phyloP scores from a whole-genome alignment of 2,797 vertebrate genomes.

The Vipera ursinii region DNA sequence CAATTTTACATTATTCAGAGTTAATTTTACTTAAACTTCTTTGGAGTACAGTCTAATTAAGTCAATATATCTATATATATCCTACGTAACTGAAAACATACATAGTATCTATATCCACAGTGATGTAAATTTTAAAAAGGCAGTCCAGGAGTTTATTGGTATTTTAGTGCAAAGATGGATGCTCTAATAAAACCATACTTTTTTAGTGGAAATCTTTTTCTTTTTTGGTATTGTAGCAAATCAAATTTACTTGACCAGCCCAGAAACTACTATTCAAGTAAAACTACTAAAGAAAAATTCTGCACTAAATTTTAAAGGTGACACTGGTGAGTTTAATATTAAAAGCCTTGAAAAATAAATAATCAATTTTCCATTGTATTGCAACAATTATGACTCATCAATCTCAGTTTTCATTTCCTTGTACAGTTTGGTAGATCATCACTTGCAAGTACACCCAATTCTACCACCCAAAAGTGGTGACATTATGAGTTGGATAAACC shows the following conservation, averaged over 20 bases:
- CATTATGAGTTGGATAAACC: not conserved
- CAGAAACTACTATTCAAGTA: slow-evolving; percentile 5
- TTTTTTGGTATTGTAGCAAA: not conserved
- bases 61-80: not conserved
- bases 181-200: slow-evolving; percentile 13
- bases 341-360: not conserved
- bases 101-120: not conserved
- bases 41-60: not conserved
- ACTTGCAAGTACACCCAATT: not conserved
- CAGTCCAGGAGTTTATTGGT: slow-evolving; percentile 41
- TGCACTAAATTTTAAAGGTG: not conserved
- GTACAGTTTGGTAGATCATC: not conserved
- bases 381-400: not conserved
- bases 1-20: not conserved
- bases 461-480: not conserved
- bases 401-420: not conserved
- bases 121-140: not conserved
- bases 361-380: not conserved
- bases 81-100: not conserved
- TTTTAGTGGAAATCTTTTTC: not conserved
- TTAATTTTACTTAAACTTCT: not conserved
- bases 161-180: slow-evolving; percentile 19
- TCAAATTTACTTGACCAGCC: not conserved
- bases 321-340: not conserved
- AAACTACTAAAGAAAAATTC: not conserved